Conservation (phyloP, 2,797 vertebrate species). For the Nannoperca australis region DNA sequence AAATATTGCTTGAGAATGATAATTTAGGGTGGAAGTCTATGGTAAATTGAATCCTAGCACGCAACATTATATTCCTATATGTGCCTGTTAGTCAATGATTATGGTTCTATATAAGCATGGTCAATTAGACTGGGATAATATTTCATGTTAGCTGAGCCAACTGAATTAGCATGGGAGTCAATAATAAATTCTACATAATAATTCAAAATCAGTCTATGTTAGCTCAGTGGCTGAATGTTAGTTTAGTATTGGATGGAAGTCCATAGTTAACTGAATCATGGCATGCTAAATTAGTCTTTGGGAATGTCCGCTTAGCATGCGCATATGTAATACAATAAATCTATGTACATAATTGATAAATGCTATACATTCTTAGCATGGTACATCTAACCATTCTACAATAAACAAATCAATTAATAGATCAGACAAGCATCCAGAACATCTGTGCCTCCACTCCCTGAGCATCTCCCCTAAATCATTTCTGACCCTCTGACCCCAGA, state of each 20-base stretch:
- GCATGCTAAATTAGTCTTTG: not conserved
- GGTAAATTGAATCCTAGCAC: not conserved
- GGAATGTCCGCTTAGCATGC: conserved; percentile 6
- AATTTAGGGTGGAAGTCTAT: not conserved
- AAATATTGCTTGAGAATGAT: not conserved
- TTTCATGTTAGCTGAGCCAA: not conserved
- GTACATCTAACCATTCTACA: not conserved
- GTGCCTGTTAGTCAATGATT: not conserved
- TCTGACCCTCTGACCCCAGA: conserved; percentile 39
- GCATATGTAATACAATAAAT: not conserved
- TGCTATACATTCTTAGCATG: not conserved
- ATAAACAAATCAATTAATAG: not conserved
- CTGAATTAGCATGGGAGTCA: not conserved
- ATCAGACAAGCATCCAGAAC: not conserved
- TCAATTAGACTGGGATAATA: conserved; percentile 2
- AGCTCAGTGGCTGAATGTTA: not conserved
- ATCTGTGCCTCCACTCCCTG: not conserved
- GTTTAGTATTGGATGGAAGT: not conserved
- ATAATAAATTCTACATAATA: not conserved
- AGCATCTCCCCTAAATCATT: not conserved
- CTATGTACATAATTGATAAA: not conserved
- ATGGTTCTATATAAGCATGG: not conserved
- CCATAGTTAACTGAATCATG: not conserved
- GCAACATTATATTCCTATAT: not conserved
- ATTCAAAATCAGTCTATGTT: not conserved